Conservation (phyloP, 2,113 vertebrate species). For the Hiodon alosoides region DNA sequence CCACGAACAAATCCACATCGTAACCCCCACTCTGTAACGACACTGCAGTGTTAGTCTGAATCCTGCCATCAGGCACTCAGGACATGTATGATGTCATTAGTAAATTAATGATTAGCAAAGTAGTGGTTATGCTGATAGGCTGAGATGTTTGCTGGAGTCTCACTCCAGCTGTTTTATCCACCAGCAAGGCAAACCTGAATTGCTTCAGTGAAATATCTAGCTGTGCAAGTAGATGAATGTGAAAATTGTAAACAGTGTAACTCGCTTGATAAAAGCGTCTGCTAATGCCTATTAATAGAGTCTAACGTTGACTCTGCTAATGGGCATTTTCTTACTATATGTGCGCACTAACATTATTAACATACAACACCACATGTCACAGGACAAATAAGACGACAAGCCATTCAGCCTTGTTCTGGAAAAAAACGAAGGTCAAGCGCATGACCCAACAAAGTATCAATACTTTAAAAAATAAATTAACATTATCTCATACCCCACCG, state of each 20-base stretch:
- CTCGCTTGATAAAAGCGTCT: no score
- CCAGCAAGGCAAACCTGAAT: background rate
- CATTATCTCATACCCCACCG: no score
- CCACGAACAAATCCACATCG: conserved; percentile 74
- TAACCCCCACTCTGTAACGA: conserved; percentile 70
- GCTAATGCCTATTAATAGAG: no score
- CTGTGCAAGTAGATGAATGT: no score
- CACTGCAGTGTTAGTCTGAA: conserved; percentile 46
- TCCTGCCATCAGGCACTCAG: background rate
- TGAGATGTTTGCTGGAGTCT: background rate
- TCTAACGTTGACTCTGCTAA: no score
- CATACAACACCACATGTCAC: conserved; percentile 20
- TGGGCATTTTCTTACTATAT: background rate
- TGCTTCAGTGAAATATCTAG: background rate
- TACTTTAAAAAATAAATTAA: background rate
- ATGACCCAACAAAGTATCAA: conserved; percentile 34
- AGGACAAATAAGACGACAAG: conserved; percentile 33
- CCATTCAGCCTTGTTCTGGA: conserved; percentile 48
- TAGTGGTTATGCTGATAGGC: background rate
- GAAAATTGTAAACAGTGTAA: no score
- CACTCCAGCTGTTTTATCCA: background rate
- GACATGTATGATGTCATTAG: background rate
- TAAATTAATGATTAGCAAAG: no score
- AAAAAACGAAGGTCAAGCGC: conserved; percentile 42
- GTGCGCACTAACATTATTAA: background rate